phyloP scores from a whole-genome alignment of 2,888 invertebrate species.

The Sarcophaga carnaria region DNA sequence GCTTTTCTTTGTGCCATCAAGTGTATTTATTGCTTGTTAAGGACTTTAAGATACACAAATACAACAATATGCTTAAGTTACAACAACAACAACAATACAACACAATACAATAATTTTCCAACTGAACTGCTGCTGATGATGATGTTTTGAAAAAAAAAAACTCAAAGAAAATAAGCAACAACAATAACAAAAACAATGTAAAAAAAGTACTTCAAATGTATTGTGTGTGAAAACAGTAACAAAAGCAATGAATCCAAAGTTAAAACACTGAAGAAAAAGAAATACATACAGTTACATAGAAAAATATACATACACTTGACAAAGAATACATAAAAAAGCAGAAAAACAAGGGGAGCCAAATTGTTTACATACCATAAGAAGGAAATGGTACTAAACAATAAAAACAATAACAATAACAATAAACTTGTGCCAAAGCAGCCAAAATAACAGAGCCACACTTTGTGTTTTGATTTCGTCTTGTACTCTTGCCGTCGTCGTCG shows the following conservation, averaged over 20 bases:
- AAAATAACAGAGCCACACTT: constrained; percentile 30
- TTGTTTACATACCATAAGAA: constrained; percentile 62
- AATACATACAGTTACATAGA: no score
- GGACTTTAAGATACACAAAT: constrained; percentile 67
- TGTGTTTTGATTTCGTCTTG: not conserved
- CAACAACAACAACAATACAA: constrained; percentile 34
- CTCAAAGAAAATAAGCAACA: constrained; percentile 59
- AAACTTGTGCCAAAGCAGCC: constrained; percentile 55
- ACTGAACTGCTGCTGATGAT: constrained; percentile 61
- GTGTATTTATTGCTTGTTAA: constrained; percentile 70
- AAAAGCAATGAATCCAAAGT: constrained; percentile 49
- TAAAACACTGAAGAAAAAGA: not conserved
- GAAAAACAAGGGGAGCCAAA: constrained; percentile 40
- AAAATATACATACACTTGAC: no score
- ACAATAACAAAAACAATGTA: constrained; percentile 56
- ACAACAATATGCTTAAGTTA: constrained; percentile 68
- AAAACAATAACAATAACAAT: constrained; percentile 42
- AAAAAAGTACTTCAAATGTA: constrained; percentile 28
- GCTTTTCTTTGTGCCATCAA: constrained; percentile 60
- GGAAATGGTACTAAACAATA: constrained; percentile 62
- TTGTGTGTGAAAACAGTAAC: constrained; percentile 41
- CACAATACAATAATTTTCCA: constrained; percentile 67
- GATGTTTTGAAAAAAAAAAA: constrained; percentile 45
- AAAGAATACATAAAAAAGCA: not conserved
- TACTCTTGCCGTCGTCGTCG: not conserved